Evolutionary conservation across 2,888 invertebrate genomes (phyloP), one percentile per base, ranked within the genome.

Genomic region (Drosophila colorata): DNA sequence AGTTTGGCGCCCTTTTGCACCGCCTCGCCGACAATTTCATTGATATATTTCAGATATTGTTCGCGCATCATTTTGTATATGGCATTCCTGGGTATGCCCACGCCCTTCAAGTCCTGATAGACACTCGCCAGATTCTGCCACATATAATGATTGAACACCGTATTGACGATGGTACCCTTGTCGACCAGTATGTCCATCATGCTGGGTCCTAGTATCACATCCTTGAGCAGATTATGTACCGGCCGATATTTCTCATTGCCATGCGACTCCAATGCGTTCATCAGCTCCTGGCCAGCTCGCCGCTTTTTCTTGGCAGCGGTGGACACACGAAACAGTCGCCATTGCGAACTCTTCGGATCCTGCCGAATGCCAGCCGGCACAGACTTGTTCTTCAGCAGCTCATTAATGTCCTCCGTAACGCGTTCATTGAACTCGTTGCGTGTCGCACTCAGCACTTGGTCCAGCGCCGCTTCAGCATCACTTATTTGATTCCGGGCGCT

Each of bases 141-240:
- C 87, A 80, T 83, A 3, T 35, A 48, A 37, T 86, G 87, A 0
- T n/a, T 44, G 0, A 6, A 16, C 0, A 86, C 58, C 0, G 2
- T 1, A 0, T 4, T 7, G 18, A 85, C 35, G 0, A 69, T 31
- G 0, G 2, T 11, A 0, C 6, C 0, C 8, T 6, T 13, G 14
- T 83, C 67, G 0, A 8, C 3, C 7, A 64, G 0, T 1, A n/a
- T 14, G 0, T 69, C 68, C 6, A 80, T 0, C 5, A 76, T 9
- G 2, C 18, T 18, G 1, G 65, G 76, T 0, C 20, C 51, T 3
- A 35, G 13, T 1, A 80, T 80, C 13, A 49, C 37, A 1, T 68
- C 49, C 31, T 2, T 56, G 0, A 80, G 52, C 0, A 71, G 9
- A 0, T 0, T 0, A 8, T 69, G 70, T 1, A 79, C 0, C 1